These are phyloP conservation scores for Clarias gariepinus DNA, from an alignment of 2,113 vertebrate species.

Conservation along the genomic window DNA sequence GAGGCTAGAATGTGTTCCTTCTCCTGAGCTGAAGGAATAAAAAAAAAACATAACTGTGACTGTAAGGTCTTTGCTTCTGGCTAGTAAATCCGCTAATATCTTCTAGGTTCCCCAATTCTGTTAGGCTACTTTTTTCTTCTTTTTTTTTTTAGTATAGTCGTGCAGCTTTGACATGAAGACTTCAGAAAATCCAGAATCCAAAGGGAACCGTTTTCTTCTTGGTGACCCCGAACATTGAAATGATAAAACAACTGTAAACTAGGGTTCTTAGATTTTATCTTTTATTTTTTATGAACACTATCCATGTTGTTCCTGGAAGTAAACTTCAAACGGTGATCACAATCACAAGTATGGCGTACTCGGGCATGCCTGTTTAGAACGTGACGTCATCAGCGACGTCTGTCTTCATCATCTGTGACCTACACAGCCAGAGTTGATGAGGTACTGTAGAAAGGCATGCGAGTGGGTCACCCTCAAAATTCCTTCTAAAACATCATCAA, in stretches of 20 bases:
- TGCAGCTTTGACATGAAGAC: background rate
- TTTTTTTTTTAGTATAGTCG: background rate
- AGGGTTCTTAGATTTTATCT: background rate
- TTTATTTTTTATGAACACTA: no score
- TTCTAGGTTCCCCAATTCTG: background rate
- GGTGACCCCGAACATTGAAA: background rate
- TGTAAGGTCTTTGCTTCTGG: background rate
- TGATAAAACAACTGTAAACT: background rate
- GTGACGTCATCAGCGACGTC: no score
- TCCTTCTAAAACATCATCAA: no score
- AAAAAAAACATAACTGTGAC: background rate
- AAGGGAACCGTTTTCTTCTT: background rate
- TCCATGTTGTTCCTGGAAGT: no score
- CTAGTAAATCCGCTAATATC: background rate
- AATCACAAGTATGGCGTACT: no score
- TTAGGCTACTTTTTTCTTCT: background rate
- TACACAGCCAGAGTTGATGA: no score
- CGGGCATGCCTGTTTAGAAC: no score
- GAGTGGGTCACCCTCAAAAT: no score
- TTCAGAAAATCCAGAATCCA: background rate
- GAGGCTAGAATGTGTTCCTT: conserved; percentile 25
- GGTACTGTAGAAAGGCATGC: no score
- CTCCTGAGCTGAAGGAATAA: conserved; percentile 14
- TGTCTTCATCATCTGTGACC: no score
- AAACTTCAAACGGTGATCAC: no score